Conservation (phyloP, 1,140 invertebrate species). For the Drosophila teissieri region DNA sequence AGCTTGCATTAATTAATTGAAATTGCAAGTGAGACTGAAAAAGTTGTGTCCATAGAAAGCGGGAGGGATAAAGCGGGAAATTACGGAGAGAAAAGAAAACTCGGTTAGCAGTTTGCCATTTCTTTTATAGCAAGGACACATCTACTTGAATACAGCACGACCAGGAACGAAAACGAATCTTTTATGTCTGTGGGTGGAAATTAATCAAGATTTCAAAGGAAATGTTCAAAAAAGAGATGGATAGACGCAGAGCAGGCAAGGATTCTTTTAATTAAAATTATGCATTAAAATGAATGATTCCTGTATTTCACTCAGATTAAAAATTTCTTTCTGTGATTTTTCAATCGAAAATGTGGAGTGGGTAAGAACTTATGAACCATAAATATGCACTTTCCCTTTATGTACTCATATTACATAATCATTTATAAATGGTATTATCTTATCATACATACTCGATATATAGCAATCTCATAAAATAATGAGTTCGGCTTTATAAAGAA, state of each 20-base stretch:
- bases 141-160: constrained; percentile 42
- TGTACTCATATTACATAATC: too few species aligned
- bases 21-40: constrained; percentile 52
- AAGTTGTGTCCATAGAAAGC: constrained; percentile 9
- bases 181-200: constrained; percentile 39
- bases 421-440: too few species aligned
- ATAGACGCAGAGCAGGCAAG: background rate
- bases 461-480: too few species aligned
- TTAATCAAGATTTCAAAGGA: constrained; percentile 54
- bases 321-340: background rate
- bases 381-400: too few species aligned
- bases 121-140: constrained; percentile 17
- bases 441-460: too few species aligned
- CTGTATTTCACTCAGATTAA: background rate
- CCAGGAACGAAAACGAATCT: constrained; percentile 26
- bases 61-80: background rate
- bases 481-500: too few species aligned
- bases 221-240: constrained; percentile 3
- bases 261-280: constrained; percentile 48
- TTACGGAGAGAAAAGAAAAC: constrained; percentile 19
- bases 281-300: constrained; percentile 12
- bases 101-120: constrained; percentile 24
- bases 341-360: too few species aligned
- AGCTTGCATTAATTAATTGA: constrained; percentile 62
- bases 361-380: background rate